Evolutionary conservation across 2,888 invertebrate species (phyloP), one percentile per base, ranked within the genome.

Genomic region (Phoenoteleia sp.): DNA sequence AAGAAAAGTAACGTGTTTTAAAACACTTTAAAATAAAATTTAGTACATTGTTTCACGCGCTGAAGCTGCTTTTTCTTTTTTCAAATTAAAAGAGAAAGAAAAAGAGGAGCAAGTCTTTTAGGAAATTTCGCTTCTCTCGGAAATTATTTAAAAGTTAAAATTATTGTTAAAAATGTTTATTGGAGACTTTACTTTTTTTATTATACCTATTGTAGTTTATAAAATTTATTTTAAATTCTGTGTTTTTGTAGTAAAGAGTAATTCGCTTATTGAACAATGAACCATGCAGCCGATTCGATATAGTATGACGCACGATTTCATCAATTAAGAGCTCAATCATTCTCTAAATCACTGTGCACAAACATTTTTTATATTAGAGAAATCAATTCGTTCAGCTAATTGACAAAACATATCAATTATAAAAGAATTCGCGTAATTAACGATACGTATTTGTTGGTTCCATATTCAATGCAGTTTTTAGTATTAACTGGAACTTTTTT

Each of bases 331-430:
- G 67, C 67, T 67, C 39, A 52, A 67, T 67, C 54, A 62, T 62
- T 62, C 45, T 27, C 27, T 45, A 23, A 11, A 64, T 64, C 17
- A 56, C 23, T 56, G 56, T 56, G 56, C 33, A 33, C 33, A 11
- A 56, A 29, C 4, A 33, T 33, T 21, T 54, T 76, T 76, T 76
- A 47, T 25, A 23, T 15, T 17, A 54, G 45, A 47, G 49, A 71
- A 62, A 79, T 71, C 54, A 71, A 69, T 71, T 77, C 45, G 54
- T 72, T 56, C 29, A 52, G 19, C 49, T 71, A 71, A 71, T 71
- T 47, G 47, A 47, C 62, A 60, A 79, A 71, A 62, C 62, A 54
- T 45, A 64, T 71, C 42, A 29, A 42, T 71, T 64, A 56, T 54
- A 45, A 56, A 54, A 33, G 23, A 54, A 54, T 56, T 19, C 42